Percentiles rank a stretch among this genome's conserved stretches.
Conservation (phyloP, 1,140 invertebrate genomes). For the Anoplolepis gracilipes region DNA sequence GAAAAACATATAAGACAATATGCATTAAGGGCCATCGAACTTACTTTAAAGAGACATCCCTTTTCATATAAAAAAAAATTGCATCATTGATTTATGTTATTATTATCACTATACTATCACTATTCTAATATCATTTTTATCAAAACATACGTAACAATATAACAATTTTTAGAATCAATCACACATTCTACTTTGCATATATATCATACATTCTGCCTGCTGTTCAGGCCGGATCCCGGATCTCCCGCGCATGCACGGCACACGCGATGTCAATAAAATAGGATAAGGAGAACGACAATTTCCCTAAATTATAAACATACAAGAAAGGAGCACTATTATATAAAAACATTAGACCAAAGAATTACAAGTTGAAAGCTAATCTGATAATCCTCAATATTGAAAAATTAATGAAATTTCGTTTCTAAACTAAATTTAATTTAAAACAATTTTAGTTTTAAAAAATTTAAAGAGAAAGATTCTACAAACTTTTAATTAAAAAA, state of each 20-base stretch:
- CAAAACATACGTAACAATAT: background rate
- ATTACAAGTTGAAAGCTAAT: background rate
- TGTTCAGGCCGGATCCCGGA: background rate
- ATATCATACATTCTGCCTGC: background rate
- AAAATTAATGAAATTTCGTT: background rate
- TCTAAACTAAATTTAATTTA: background rate
- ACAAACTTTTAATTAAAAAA: background rate
- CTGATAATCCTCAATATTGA: background rate
- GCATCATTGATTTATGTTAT: background rate
- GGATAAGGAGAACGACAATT: too few relatives aligned
- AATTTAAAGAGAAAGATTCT: background rate
- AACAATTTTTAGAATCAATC: constrained; percentile 1
- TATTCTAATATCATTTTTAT: constrained; percentile 18
- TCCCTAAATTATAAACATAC: background rate
- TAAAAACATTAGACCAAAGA: background rate
- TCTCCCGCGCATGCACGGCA: too few relatives aligned
- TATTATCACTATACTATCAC: background rate
- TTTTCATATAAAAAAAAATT: background rate
- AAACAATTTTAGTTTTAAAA: background rate
- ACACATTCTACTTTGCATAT: background rate
- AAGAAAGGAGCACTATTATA: background rate
- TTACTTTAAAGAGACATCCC: constrained; percentile 35
- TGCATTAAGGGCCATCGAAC: constrained; percentile 20
- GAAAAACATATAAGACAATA: constrained; percentile 3
- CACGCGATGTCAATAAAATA: too few relatives aligned